Evolutionary conservation across 2,888 invertebrate species (phyloP), one percentile per base, ranked within the genome.

Genomic region (Tipula unca): DNA sequence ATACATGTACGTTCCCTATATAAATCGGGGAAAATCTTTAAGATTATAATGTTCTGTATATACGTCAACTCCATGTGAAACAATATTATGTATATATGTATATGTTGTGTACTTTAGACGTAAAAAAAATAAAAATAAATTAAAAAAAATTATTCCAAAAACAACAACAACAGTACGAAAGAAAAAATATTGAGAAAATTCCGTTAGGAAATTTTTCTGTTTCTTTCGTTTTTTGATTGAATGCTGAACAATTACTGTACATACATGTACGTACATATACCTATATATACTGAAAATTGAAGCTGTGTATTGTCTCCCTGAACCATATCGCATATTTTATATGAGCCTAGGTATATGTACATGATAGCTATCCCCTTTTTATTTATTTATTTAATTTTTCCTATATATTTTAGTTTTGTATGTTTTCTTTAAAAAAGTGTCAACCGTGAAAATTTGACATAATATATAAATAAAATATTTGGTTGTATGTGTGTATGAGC

Each of bases 371-470:
- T 39, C 48, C 48, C 48, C 48, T 48, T 48, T 48, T 48, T 39
- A 48, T 69, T 69, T 69, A 69, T 48, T 48, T 39, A 48, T 69
- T 69, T 69, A 69, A 69, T 69, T 69, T 54, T 69, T 69, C 69
- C 69, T 25, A 69, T 69, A 25, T 69, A 3, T n/a, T 32, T 4
- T 32, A 69, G 69, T 69, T 25, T 69, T 25, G 69, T 69, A 69
- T 69, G 69, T 69, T 69, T 69, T 69, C 69, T 69, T 69, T 69
- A 25, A 69, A 69, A 69, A 69, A 69, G 69, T 69, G 69, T 69
- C 69, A 69, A 69, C 69, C 69, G 69, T 69, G 25, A 69, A 69
- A 69, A 25, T 69, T 25, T 69, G 69, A 69, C 69, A 69, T n/a
- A n/a, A n/a, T n/a, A n/a, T 69, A 69, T 25, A 48, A 48, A 17